Evolutionary conservation across 2,888 invertebrate genomes (phyloP).

Genomic region (Dolomedes plantarius): DNA sequence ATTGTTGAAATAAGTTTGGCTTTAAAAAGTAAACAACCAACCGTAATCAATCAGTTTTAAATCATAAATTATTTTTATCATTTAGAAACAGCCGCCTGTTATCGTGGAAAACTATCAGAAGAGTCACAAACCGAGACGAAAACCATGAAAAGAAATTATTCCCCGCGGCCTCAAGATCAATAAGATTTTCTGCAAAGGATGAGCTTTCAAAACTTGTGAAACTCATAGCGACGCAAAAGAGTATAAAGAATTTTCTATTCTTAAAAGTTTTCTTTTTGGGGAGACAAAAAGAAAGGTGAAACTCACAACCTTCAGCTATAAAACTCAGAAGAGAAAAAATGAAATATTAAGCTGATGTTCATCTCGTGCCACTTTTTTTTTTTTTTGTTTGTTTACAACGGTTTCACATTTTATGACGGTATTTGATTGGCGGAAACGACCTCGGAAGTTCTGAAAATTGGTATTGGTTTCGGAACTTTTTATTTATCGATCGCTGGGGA

Average conservation of each 20-base stretch:
- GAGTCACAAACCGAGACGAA: background rate
- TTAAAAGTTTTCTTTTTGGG: too few species aligned
- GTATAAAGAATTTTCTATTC: too few species aligned
- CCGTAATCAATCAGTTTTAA: background rate
- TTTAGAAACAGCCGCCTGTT: background rate
- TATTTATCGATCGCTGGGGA: too few species aligned
- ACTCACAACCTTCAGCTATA: constrained; percentile 31
- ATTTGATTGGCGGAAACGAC: background rate
- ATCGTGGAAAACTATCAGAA: background rate
- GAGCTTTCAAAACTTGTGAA: too few species aligned
- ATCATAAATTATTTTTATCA: background rate
- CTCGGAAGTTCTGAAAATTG: background rate
- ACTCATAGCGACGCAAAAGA: too few species aligned
- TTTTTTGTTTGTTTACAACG: too few species aligned
- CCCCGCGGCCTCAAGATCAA: background rate
- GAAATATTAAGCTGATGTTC: background rate
- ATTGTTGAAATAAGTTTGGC: too few species aligned
- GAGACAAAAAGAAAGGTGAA: constrained; percentile 1
- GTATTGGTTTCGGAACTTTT: background rate
- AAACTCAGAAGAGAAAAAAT: background rate
- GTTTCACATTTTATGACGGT: background rate
- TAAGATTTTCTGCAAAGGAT: too few species aligned
- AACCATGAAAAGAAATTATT: background rate
- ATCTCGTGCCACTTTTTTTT: too few species aligned
- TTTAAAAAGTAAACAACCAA: too few species aligned